phyloP scores from a whole-genome alignment of 2,888 invertebrate species.

The Crossocerus cetratus region DNA sequence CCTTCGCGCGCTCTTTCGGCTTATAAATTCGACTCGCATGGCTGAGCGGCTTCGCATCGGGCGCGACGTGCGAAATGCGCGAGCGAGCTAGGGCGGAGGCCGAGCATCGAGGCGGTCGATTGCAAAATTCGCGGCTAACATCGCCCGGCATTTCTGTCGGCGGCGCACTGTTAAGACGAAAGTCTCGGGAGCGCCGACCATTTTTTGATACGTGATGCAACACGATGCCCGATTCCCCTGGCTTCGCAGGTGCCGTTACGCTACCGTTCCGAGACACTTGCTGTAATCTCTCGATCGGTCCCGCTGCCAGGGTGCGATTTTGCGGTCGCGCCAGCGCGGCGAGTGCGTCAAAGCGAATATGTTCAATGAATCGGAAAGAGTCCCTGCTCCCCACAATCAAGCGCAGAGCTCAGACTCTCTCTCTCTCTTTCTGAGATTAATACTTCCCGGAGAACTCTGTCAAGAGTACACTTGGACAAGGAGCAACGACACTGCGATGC shows the following conservation, averaged over 20 bases:
- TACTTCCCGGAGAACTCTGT: background rate
- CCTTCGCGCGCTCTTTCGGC: background rate
- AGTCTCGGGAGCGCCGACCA: slow-evolving; percentile 13
- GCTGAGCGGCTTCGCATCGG: background rate
- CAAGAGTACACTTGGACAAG: background rate
- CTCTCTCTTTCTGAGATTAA: no score
- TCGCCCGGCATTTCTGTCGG: slow-evolving; percentile 4
- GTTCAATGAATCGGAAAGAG: slow-evolving; percentile 22
- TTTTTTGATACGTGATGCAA: slow-evolving; percentile 45
- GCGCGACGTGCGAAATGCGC: background rate
- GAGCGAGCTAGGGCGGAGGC: background rate
- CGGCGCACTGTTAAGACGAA: slow-evolving; percentile 28
- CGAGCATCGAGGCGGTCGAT: slow-evolving; percentile 12
- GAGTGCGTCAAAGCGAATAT: slow-evolving; percentile 14
- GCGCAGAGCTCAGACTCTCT: slow-evolving; percentile 4
- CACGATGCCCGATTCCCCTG: slow-evolving; percentile 21
- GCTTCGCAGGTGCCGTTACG: slow-evolving; percentile 45
- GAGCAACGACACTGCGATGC: background rate
- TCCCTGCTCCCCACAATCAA: slow-evolving; percentile 1
- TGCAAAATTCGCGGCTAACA: slow-evolving; percentile 18
- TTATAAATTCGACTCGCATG: slow-evolving; percentile 1
- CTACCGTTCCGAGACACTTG: slow-evolving; percentile 20
- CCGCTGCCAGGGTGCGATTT: slow-evolving; percentile 16
- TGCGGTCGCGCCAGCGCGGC: background rate
- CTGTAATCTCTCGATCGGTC: slow-evolving; percentile 22